Evolutionary conservation across 2,113 vertebrate genomes (phyloP).

Genomic region (Lynx canadensis): DNA sequence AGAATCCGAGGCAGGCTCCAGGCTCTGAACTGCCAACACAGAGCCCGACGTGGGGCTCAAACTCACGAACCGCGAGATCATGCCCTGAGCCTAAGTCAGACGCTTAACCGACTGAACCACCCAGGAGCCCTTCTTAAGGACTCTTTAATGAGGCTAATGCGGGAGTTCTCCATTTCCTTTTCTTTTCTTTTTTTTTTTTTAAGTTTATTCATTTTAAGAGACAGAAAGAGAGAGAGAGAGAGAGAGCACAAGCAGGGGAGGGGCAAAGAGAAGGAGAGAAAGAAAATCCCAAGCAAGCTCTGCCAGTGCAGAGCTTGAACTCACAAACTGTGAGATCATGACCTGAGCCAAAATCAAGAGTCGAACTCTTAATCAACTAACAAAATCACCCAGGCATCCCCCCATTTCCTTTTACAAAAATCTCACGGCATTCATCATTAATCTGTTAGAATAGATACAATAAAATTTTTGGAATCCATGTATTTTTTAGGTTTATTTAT

Average conservation of each 20-base stretch:
- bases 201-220: no score
- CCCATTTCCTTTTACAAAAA: constrained; percentile 62
- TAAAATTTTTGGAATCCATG: not conserved
- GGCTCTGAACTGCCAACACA: no score
- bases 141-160: constrained; percentile 23
- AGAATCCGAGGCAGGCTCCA: no score
- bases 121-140: not conserved
- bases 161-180: constrained; percentile 56
- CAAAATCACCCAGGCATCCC: not conserved
- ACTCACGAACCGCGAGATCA: not conserved
- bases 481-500: not conserved
- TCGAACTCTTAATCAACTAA: no score
- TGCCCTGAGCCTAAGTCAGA: not conserved
- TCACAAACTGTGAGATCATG: no score
- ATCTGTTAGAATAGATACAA: constrained; percentile 30
- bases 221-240: no score
- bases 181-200: no score
- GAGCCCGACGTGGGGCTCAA: not conserved
- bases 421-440: constrained; percentile 28
- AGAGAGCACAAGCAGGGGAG: no score
- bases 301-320: no score
- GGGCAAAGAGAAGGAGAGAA: no score
- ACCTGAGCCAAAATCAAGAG: no score
- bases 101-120: not conserved
- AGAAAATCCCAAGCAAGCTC: no score